A percentile compares a stretch with the other conserved stretches of the same genome.
Evolutionary conservation across 1,140 invertebrate species (phyloP).

Genomic region (Protaetia brevitarsis): DNA sequence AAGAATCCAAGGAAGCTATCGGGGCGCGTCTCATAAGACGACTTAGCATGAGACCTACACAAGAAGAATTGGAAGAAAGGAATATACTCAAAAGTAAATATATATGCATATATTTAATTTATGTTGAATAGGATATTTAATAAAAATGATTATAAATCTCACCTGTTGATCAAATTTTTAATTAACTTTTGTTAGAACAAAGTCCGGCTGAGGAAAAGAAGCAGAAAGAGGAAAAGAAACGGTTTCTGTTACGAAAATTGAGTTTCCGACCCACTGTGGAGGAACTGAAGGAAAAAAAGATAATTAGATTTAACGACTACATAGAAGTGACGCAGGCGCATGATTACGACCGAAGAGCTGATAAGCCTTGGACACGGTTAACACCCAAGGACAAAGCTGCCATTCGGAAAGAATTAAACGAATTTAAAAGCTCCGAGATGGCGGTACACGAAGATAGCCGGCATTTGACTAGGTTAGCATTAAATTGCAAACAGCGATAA

Average conservation of each 20-base stretch:
- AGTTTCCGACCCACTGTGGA: constrained; percentile 99
- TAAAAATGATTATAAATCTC: neutral
- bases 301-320: constrained; percentile 99
- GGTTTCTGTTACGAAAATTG: constrained; percentile 91
- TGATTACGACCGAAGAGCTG: constrained; percentile 91
- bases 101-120: neutral
- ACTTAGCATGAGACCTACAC: constrained; percentile 93
- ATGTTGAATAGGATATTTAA: neutral
- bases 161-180: neutral
- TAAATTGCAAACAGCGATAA: too few relatives aligned
- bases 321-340: constrained; percentile 98
- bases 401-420: constrained; percentile 98
- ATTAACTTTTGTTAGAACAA: constrained; percentile 64
- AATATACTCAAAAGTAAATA: constrained; percentile 97
- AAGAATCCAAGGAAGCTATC: constrained; percentile 91
- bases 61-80: constrained; percentile 95
- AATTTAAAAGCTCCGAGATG: constrained; percentile 99
- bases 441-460: constrained; percentile 98
- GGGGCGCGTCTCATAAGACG: constrained; percentile 91
- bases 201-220: constrained; percentile 91
- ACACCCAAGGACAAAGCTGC: constrained; percentile 98
- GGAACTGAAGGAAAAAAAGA: constrained; percentile 98
- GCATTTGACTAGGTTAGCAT: constrained; percentile 82
- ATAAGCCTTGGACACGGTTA: constrained; percentile 98
- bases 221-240: constrained; percentile 96